Evolutionary conservation across 2,113 vertebrate genomes (phyloP).

Genomic region (Acanthisitta chloris): DNA sequence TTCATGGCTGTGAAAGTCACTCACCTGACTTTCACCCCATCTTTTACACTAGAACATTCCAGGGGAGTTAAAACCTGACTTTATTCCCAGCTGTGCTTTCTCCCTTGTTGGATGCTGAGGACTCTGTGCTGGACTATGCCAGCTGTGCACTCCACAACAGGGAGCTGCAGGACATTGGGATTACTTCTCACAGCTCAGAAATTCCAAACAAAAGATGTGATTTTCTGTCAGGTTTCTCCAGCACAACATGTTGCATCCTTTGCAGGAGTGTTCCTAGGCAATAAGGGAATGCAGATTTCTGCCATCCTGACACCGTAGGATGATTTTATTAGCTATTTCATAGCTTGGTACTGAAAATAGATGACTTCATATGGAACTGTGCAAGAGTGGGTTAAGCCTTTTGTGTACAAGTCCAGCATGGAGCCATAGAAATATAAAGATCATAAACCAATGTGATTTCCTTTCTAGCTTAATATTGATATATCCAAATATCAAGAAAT

Average conservation of each 20-base stretch:
- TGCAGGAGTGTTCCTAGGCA: background rate
- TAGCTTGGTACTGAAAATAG: background rate
- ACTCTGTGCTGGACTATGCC: background rate
- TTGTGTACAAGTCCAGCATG: background rate
- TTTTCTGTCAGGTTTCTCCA: background rate
- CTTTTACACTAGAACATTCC: background rate
- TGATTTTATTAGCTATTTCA: background rate
- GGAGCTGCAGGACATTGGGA: background rate
- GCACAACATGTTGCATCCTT: rapidly evolving
- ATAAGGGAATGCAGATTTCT: background rate
- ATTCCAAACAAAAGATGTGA: background rate
- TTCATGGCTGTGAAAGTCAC: background rate
- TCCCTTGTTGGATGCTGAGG: background rate
- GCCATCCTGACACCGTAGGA: background rate
- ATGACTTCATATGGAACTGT: background rate
- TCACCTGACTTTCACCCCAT: background rate
- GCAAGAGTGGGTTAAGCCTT: background rate
- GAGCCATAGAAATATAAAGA: background rate
- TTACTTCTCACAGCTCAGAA: background rate
- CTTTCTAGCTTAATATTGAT: background rate
- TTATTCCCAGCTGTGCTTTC: background rate
- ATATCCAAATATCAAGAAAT: background rate
- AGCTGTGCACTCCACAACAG: background rate
- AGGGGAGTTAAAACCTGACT: background rate
- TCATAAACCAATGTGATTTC: background rate